These are phyloP conservation scores for Gymnocypris eckloni DNA, from an alignment of 2,797 vertebrate genomes.

Conservation along the genomic window DNA sequence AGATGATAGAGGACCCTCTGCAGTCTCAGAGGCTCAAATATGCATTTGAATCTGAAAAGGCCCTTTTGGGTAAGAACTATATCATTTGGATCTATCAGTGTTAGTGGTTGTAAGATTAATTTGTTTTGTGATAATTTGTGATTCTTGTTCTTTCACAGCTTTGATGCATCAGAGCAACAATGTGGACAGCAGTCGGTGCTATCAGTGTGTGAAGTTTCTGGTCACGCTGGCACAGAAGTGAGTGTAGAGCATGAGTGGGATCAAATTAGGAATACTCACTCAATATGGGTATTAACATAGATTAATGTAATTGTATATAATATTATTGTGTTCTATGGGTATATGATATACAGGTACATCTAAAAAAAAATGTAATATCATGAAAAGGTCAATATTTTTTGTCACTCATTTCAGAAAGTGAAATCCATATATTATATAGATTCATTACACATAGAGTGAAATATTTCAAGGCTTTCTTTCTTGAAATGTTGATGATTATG, in stretches of 20 bases:
- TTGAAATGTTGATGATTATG: too few relatives aligned
- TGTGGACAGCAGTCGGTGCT: conserved; percentile 97
- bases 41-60: conserved; percentile 97
- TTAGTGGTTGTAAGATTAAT: not conserved
- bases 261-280: not conserved
- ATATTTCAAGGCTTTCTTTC: too few relatives aligned
- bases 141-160: conserved; percentile 75
- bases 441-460: too few relatives aligned
- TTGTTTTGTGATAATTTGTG: conserved; percentile 16
- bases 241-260: conserved; percentile 69
- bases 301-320: not conserved
- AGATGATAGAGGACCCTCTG: conserved; percentile 95
- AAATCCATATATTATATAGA: too few relatives aligned
- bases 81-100: not conserved
- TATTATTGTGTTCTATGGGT: not conserved
- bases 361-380: too few relatives aligned
- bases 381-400: too few relatives aligned
- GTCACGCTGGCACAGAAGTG: conserved; percentile 98
- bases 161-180: conserved; percentile 99
- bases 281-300: not conserved
- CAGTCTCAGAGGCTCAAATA: conserved; percentile 95
- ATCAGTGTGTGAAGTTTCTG: conserved; percentile 98
- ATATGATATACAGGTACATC: not conserved
- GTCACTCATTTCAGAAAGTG: too few relatives aligned
- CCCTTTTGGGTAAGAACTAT: conserved; percentile 86